Base-by-base conservation (phyloP, 2,797 vertebrate genomes). In the Onychomys leucogaster region DNA sequence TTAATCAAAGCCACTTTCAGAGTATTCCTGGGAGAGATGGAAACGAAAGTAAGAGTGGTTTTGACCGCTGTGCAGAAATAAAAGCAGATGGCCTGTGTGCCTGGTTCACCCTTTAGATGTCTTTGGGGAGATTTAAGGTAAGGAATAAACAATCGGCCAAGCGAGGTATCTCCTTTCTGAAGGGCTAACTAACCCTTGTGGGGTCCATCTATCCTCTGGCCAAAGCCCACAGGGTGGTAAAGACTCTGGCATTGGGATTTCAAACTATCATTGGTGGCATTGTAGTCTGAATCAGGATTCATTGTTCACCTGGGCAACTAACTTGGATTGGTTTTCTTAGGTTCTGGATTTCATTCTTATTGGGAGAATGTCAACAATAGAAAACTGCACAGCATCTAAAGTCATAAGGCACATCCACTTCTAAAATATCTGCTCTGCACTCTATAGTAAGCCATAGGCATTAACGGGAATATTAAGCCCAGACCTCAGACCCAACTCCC, bases 361-460 rank as follows among this genome's bases (percentile, higher is more conserved):
- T 91, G 59, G 29, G 32, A 73, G 94, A 95, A 43, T 80, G 16
- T 34, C n/a, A 89, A 89, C 25, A 49, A 81, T 52, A 89, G 88
- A 93, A 92, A 55, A 94, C 46, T 11, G 57, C 12, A n/a, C 71
- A 61, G 52, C 14, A 71, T 65, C 83, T 87, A 76, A 77, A 23
- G 6, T 94, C 69, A 91, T 14, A 5, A 3, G 29, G 14, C 34
- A 61, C 11, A 77, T 55, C 75, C 41, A 57, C 41, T 69, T 90
- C 34, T 21, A 90, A 86, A 91, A 25, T 19, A 75, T 23, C 55
- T 96, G 52, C 49, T 13, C 83, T 7, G 10, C 34, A 71, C 27
- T 91, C 34, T 84, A 13, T 85, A 85, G 90, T 89, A 93, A 97
- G 6, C 25, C 89, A 37, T 37, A 76, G 34, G 57, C 17, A 59